phyloP scores from a whole-genome alignment of 2,888 invertebrate genomes.

The Epiblema foenella region DNA sequence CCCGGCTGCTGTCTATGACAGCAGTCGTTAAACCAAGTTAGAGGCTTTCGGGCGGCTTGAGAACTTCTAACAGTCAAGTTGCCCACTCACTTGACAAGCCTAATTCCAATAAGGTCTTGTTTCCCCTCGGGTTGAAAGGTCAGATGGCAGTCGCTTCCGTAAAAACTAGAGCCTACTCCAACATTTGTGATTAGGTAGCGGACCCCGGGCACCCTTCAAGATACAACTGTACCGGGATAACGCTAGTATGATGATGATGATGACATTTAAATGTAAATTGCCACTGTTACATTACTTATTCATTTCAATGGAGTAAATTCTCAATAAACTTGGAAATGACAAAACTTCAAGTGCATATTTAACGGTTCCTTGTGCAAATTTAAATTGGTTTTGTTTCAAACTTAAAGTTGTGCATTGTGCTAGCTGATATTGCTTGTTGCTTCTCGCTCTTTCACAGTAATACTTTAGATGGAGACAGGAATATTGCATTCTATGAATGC shows the following conservation, averaged over 20 bases:
- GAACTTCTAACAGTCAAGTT: too few species aligned
- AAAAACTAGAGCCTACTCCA: too few species aligned
- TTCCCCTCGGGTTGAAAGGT: too few species aligned
- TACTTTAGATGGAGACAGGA: neutral
- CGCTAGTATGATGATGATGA: neutral
- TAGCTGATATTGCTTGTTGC: slow-evolving; percentile 50
- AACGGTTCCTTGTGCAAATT: slow-evolving; percentile 35
- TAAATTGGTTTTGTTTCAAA: slow-evolving; percentile 32
- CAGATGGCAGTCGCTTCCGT: too few species aligned
- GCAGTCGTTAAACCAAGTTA: too few species aligned
- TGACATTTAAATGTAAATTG: neutral
- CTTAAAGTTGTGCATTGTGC: slow-evolving; percentile 19
- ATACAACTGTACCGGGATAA: too few species aligned
- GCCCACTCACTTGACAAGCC: too few species aligned
- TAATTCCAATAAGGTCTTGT: too few species aligned
- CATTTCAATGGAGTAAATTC: slow-evolving; percentile 1
- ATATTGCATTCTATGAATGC: neutral
- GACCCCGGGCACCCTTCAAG: too few species aligned
- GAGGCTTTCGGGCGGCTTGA: too few species aligned
- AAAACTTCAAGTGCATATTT: slow-evolving; percentile 33
- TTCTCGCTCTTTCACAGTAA: neutral
- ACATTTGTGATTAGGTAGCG: too few species aligned
- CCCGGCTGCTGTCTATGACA: too few species aligned
- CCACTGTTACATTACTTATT: neutral
- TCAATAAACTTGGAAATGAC: slow-evolving; percentile 20